A percentile compares a stretch with the other conserved stretches of the same genome.
These are phyloP conservation scores for Trichonephila clavipes DNA, from an alignment of 1,140 invertebrate genomes.

Conservation along the genomic window DNA sequence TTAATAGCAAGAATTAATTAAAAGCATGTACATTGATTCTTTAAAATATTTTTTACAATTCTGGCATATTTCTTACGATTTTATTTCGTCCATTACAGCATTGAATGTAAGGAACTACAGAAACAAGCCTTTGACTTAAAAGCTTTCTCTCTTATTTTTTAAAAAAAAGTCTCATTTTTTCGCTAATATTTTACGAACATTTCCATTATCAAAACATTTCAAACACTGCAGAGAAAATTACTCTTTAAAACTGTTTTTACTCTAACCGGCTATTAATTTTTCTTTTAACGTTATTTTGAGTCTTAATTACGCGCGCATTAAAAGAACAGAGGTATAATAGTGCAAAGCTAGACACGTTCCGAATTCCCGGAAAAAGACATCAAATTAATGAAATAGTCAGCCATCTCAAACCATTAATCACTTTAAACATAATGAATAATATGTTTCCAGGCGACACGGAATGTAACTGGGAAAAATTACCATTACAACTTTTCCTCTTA, in stretches of 20 bases:
- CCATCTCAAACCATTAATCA: constrained; percentile 55
- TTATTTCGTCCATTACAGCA: no score
- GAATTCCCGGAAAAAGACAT: constrained; percentile 27
- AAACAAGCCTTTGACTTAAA: no score
- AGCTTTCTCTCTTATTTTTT: no score
- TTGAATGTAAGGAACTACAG: no score
- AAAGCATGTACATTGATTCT: no score
- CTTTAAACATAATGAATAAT: constrained; percentile 60
- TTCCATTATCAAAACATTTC: not conserved
- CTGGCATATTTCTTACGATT: no score
- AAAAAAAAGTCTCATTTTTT: no score
- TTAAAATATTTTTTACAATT: no score
- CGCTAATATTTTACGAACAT: no score
- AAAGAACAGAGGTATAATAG: not conserved
- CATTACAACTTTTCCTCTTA: constrained; percentile 52
- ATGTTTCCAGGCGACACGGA: constrained; percentile 39
- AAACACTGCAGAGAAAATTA: not conserved
- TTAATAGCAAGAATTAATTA: no score
- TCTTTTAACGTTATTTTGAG: not conserved
- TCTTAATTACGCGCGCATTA: not conserved
- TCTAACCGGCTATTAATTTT: not conserved
- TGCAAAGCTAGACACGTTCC: not conserved
- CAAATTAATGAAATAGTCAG: constrained; percentile 54
- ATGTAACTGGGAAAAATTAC: constrained; percentile 60
- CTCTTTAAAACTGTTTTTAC: not conserved